A percentile compares a stretch with the other conserved stretches of the same genome.
Evolutionary conservation across 2,888 invertebrate genomes (phyloP).

Genomic region (Mesochorus sp.): DNA sequence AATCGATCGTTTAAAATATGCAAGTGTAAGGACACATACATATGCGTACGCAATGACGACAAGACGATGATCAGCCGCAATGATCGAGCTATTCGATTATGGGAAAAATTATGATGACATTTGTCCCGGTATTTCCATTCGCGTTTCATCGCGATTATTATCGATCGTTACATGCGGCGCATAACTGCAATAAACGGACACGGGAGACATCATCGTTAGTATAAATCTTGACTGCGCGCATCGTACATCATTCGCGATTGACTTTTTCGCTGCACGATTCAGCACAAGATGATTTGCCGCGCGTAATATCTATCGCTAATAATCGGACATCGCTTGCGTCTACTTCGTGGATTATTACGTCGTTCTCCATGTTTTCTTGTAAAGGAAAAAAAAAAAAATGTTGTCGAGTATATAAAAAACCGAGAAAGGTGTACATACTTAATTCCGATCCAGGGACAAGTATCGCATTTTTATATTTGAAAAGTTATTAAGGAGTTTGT

Average conservation of each 20-base stretch:
- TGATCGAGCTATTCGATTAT: constrained; percentile 57
- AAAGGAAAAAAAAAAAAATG: no score
- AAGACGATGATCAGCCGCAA: constrained; percentile 4
- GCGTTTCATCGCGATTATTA: constrained; percentile 52
- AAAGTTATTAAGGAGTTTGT: no score
- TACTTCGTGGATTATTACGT: no score
- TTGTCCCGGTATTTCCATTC: constrained; percentile 55
- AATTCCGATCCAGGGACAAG: no score
- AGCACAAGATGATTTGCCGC: constrained; percentile 53
- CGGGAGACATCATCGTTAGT: constrained; percentile 50
- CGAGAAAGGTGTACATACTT: no score
- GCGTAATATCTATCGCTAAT: constrained; percentile 31
- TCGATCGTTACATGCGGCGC: constrained; percentile 3
- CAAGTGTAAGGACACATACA: constrained; percentile 30
- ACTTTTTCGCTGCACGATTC: constrained; percentile 42
- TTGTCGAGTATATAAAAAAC: no score
- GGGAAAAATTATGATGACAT: constrained; percentile 60
- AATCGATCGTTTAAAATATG: constrained; percentile 28
- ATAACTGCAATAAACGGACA: constrained; percentile 34
- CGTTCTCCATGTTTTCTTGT: no score
- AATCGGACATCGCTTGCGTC: neutral
- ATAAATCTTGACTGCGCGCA: constrained; percentile 53
- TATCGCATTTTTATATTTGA: no score
- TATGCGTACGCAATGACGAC: no score
- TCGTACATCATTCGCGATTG: constrained; percentile 58